Evolutionary conservation across 2,797 vertebrate species (phyloP).

Genomic region (Falco cherrug): DNA sequence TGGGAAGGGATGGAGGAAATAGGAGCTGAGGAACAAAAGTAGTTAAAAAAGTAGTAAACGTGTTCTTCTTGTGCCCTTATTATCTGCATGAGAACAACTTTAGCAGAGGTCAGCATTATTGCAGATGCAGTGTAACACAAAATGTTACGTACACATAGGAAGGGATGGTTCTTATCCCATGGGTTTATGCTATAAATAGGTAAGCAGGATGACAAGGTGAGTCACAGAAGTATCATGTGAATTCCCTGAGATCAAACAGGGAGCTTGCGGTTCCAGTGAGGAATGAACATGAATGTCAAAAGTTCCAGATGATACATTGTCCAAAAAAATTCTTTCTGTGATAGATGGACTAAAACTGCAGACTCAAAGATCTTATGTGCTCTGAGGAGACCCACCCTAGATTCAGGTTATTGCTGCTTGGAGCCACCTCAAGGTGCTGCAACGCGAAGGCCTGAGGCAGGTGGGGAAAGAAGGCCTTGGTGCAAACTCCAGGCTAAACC

Average conservation of each 20-base stretch:
- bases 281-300: not conserved
- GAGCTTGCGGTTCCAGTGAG: not conserved
- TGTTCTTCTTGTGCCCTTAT: not conserved
- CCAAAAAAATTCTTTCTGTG: not conserved
- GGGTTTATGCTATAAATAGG: not conserved
- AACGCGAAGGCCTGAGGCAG: not conserved
- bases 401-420: not conserved
- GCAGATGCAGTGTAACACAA: not conserved
- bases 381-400: not conserved
- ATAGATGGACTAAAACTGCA: not conserved
- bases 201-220: conserved; percentile 32
- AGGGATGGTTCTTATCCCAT: not conserved
- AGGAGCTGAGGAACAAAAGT: conserved; percentile 17
- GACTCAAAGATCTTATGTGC: not conserved
- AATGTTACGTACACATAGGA: not conserved
- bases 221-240: not conserved
- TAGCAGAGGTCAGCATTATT: not conserved
- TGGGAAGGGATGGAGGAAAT: conserved; percentile 34
- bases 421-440: not conserved
- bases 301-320: not conserved
- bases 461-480: not conserved
- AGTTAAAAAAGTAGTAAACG: not conserved
- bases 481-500: not conserved
- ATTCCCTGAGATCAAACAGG: not conserved
- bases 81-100: not conserved